Evolutionary conservation across 2,888 invertebrate genomes (phyloP), one percentile per base, ranked within the genome.

Genomic region (Drosophila sordidula): DNA sequence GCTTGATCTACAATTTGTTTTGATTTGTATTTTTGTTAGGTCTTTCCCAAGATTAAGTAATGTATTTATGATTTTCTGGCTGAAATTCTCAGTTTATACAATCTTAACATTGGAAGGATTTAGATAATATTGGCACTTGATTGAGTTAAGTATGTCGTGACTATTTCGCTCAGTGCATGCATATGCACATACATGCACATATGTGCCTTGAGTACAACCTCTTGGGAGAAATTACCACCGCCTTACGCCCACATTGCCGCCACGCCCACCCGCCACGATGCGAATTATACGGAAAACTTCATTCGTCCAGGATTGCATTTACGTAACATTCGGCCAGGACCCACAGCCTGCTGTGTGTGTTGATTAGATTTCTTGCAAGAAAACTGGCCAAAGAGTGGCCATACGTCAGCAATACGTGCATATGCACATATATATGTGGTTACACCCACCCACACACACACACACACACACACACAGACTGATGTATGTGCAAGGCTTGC

Each of bases 321-420:
- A 84, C 83, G 83, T 80, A 84, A 84, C 85, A 55, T 58, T 64
- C 51, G 61, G 65, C 42, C 55, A 14, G 52, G 26, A 63, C 58
- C 34, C 61, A 44, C 61, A 52, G 54, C 26, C 52, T 59, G 68
- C 55, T 73, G 67, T 71, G 87, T 87, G 84, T 87, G 83, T 87
- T 84, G 84, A 84, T 84, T 84, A 84, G 83, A 84, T 86, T 86
- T 89, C 85, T 86, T 86, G 88, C 73, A 86, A 86, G 85, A 89
- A 89, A 86, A 88, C 85, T 89, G 86, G 89, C 88, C 85, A 85
- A 84, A 89, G 89, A 77, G 87, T 84, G 45, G 72, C 72, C 75
- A 75, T 80, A 83, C 89, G 75, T 89, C 87, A 89, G 75, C 74
- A 76, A 29, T 32, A 44, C 45, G 56, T 42, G 57, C 11, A 46